These are phyloP conservation scores for Semnopithecus entellus DNA, from an alignment of 2,113 vertebrate species.

Conservation along the genomic window DNA sequence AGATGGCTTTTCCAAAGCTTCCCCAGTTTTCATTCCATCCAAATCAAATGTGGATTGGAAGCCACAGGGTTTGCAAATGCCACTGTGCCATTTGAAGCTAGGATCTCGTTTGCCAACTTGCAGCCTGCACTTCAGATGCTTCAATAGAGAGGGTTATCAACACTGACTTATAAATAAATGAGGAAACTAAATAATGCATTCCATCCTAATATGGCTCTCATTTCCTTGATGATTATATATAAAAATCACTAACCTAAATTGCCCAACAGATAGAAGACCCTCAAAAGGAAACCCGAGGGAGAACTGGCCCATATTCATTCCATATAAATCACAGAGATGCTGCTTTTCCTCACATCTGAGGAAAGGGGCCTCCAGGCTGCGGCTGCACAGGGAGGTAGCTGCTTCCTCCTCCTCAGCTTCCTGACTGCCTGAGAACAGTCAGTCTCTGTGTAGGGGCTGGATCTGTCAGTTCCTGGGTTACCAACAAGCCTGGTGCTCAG, in stretches of 20 bases:
- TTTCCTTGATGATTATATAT: constrained; percentile 42
- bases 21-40: background rate
- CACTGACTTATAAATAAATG: constrained; percentile 36
- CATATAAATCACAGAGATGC: constrained; percentile 22
- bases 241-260: constrained; percentile 28
- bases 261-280: constrained; percentile 40
- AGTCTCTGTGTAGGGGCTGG: background rate
- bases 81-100: background rate
- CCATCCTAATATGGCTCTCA: constrained; percentile 25
- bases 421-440: background rate
- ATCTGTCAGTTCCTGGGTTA: background rate
- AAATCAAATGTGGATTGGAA: background rate
- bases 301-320: background rate
- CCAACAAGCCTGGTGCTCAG: background rate
- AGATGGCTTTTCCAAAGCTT: constrained; percentile 12
- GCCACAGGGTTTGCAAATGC: constrained; percentile 5
- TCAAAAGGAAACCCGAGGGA: constrained; percentile 56
- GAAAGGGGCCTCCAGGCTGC: background rate
- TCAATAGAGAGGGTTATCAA: constrained; percentile 48
- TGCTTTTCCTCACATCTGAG: background rate
- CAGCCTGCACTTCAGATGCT: background rate
- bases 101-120: background rate
- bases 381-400: background rate
- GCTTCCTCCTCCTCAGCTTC: background rate
- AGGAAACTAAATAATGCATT: constrained; percentile 59